Evolutionary conservation across 2,113 vertebrate species (phyloP).

Genomic region (Vicugna pacos): DNA sequence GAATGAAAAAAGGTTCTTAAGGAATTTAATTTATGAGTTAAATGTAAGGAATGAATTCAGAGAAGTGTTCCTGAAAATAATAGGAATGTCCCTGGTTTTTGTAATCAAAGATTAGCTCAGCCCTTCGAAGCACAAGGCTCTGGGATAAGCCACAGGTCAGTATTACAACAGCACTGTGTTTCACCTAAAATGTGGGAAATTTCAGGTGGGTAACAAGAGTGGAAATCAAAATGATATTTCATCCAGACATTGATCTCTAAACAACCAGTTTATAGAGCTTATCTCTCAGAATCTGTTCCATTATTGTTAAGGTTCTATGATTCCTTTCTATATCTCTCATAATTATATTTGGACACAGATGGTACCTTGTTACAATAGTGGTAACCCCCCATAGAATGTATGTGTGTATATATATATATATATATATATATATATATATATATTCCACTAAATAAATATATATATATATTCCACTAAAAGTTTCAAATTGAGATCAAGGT

Average conservation of each 20-base stretch:
- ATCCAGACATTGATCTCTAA: slow-evolving; percentile 8
- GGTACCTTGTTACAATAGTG: slow-evolving; percentile 11
- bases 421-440: no score
- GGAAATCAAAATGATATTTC: slow-evolving; percentile 49
- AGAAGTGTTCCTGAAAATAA: background rate
- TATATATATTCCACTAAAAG: background rate
- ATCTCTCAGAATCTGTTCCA: background rate
- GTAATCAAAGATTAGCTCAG: background rate
- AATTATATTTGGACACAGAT: background rate
- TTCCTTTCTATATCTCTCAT: background rate
- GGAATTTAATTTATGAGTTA: background rate
- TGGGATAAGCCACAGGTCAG: background rate
- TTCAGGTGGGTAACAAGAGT: background rate
- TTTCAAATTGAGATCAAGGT: background rate
- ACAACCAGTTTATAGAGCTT: background rate
- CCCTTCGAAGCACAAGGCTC: background rate
- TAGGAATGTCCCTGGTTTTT: background rate
- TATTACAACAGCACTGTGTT: background rate
- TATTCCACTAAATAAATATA: background rate
- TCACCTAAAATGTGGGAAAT: background rate
- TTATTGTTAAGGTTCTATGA: background rate
- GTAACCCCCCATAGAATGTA: background rate
- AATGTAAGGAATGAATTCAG: background rate
- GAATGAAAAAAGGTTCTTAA: background rate
- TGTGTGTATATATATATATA: no score